Conservation (phyloP, 2,888 invertebrate species). For the Paralinhomoeus sp. region DNA sequence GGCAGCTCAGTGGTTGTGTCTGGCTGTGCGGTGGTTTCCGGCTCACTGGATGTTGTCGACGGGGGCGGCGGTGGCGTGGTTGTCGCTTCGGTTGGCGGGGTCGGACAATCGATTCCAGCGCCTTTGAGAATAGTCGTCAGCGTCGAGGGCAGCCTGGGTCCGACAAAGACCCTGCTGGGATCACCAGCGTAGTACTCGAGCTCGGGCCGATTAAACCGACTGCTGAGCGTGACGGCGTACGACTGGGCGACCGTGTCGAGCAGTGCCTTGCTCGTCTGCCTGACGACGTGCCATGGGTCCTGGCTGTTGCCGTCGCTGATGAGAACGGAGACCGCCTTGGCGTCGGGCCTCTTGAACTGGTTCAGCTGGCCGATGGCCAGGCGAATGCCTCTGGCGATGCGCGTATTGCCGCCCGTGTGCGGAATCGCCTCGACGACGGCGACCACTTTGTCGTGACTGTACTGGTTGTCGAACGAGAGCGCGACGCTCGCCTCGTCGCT, state of each 20-base stretch:
- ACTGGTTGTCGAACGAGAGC: too few relatives aligned
- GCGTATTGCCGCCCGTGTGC: not conserved
- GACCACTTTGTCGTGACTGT: too few relatives aligned
- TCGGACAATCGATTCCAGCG: too few relatives aligned
- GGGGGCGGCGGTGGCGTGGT: too few relatives aligned
- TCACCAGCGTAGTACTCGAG: slow-evolving; percentile 12
- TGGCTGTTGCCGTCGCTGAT: slow-evolving; percentile 15
- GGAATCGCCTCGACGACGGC: not conserved
- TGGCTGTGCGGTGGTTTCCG: too few relatives aligned
- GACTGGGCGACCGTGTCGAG: slow-evolving; percentile 7
- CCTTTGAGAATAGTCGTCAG: too few relatives aligned
- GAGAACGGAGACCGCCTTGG: slow-evolving; percentile 2
- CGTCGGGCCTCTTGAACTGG: slow-evolving; percentile 4
- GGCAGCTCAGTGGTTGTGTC: too few relatives aligned
- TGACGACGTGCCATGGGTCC: slow-evolving; percentile 14
- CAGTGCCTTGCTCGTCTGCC: slow-evolving; percentile 8
- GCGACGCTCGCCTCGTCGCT: not conserved
- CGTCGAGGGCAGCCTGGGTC: too few relatives aligned
- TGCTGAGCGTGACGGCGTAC: slow-evolving; percentile 12
- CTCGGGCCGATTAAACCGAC: slow-evolving; percentile 11
- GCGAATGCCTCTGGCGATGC: not conserved
- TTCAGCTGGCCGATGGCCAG: not conserved
- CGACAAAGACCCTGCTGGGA: not conserved
- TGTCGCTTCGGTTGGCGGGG: too few relatives aligned
- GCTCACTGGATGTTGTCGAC: too few relatives aligned